These are phyloP conservation scores for Lepus oiostolus DNA, from an alignment of 2,797 vertebrate genomes.

Conservation along the genomic window DNA sequence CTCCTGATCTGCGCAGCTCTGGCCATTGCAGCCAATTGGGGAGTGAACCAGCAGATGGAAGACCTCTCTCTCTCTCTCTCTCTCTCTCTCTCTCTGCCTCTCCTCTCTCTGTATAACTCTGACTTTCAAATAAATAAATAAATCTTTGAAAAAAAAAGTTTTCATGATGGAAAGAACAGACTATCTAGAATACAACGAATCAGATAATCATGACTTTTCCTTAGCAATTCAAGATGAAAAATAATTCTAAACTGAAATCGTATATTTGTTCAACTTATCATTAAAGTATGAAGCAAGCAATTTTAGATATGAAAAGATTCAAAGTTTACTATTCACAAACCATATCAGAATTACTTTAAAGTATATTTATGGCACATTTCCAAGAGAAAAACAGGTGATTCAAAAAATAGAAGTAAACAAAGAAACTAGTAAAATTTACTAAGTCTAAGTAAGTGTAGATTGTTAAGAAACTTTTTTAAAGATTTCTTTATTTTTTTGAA, in stretches of 20 bases:
- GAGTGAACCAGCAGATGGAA: too few species aligned
- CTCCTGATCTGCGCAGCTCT: too few species aligned
- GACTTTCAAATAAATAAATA: too few species aligned
- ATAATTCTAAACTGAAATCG: neutral
- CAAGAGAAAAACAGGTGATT: neutral
- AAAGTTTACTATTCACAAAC: constrained; percentile 6
- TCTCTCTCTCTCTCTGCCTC: too few species aligned
- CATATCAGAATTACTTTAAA: neutral
- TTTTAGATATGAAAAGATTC: neutral
- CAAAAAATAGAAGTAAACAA: neutral
- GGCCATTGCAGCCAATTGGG: too few species aligned
- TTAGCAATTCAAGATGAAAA: neutral
- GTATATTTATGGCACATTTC: neutral
- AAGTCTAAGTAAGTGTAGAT: neutral
- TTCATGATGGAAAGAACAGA: neutral
- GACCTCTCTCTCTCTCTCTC: too few species aligned
- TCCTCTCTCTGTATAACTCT: too few species aligned
- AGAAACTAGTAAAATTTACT: neutral
- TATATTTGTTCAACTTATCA: neutral
- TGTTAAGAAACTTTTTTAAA: neutral
- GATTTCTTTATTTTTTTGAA: too few species aligned
- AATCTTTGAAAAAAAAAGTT: neutral
- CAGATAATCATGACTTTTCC: neutral
- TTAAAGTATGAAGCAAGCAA: neutral
- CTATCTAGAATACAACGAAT: neutral